Conservation (phyloP, 2,797 vertebrate species). For the Falco naumanni region DNA sequence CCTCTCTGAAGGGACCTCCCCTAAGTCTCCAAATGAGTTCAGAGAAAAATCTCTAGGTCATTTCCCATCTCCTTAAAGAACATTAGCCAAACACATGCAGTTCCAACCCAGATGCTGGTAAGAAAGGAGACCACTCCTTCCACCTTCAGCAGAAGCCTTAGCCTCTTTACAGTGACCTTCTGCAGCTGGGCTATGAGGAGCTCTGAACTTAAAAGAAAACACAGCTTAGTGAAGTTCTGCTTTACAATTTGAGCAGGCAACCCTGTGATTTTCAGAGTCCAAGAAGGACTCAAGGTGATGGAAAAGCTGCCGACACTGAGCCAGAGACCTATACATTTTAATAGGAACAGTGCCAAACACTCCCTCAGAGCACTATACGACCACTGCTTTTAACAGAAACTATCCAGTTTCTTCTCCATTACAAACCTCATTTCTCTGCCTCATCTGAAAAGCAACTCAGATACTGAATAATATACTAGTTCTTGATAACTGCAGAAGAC, state of each 20-base stretch:
- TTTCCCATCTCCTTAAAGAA: not conserved
- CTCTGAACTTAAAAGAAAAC: not conserved
- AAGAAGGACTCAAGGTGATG: not conserved
- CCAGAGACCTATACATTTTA: not conserved
- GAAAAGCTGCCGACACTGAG: not conserved
- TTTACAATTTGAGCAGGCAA: not conserved
- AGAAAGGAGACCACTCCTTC: not conserved
- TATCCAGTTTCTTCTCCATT: not conserved
- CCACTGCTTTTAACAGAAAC: not conserved
- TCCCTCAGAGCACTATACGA: not conserved
- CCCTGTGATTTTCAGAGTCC: not conserved
- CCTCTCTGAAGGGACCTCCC: not conserved
- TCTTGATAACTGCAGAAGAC: not conserved
- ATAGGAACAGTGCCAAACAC: not conserved
- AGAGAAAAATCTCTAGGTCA: not conserved
- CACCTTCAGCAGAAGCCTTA: not conserved
- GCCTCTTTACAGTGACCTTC: not conserved
- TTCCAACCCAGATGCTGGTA: not conserved
- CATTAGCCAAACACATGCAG: not conserved
- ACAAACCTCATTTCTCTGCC: not conserved
- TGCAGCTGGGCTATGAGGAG: not conserved
- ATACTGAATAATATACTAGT: too few species aligned
- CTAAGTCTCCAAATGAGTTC: not conserved
- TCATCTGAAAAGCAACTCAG: not conserved
- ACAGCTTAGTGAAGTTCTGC: not conserved